These are phyloP conservation scores for Anableps anableps DNA, from an alignment of 2,797 vertebrate genomes.

Conservation along the genomic window DNA sequence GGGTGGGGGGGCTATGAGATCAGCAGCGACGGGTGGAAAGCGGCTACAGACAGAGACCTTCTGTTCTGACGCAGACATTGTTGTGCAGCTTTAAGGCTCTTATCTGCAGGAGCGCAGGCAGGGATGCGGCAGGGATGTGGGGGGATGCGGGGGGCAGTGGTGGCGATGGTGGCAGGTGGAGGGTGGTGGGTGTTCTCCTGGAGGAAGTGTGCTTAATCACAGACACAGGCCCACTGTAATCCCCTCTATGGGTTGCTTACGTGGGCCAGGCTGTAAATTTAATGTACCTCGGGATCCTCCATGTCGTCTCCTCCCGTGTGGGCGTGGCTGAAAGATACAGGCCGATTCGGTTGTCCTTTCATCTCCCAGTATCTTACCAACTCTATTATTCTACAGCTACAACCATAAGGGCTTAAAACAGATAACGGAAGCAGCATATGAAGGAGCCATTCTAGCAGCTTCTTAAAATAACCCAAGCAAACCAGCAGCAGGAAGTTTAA, in stretches of 20 bases:
- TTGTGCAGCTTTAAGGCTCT: slow-evolving; percentile 58
- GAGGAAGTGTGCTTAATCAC: slow-evolving; percentile 73
- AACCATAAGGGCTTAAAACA: slow-evolving; percentile 64
- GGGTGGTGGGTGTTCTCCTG: slow-evolving; percentile 34
- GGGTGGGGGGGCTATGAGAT: slow-evolving; percentile 46
- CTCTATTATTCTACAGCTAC: slow-evolving; percentile 64
- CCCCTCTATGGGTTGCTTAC: slow-evolving; percentile 68
- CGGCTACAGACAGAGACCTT: slow-evolving; percentile 45
- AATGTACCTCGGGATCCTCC: slow-evolving; percentile 78
- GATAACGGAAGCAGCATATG: slow-evolving; percentile 38
- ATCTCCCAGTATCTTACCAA: slow-evolving; percentile 73
- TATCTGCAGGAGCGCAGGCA: slow-evolving; percentile 66
- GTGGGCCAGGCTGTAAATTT: slow-evolving; percentile 72
- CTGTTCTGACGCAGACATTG: slow-evolving; percentile 53
- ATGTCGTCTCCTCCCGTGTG: slow-evolving; percentile 74
- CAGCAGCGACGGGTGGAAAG: slow-evolving; percentile 63
- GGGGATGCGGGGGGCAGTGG: too few species aligned
- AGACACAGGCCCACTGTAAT: slow-evolving; percentile 68
- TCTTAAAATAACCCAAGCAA: slow-evolving; percentile 40
- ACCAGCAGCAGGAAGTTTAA: slow-evolving; percentile 48
- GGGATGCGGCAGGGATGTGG: slow-evolving; percentile 48
- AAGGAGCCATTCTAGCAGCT: slow-evolving; percentile 48
- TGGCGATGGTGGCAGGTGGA: slow-evolving; percentile 33
- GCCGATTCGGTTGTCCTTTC: slow-evolving; percentile 73
- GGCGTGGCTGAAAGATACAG: slow-evolving; percentile 82